Conservation (phyloP, 2,113 vertebrate genomes). For the Carassius carassius region DNA sequence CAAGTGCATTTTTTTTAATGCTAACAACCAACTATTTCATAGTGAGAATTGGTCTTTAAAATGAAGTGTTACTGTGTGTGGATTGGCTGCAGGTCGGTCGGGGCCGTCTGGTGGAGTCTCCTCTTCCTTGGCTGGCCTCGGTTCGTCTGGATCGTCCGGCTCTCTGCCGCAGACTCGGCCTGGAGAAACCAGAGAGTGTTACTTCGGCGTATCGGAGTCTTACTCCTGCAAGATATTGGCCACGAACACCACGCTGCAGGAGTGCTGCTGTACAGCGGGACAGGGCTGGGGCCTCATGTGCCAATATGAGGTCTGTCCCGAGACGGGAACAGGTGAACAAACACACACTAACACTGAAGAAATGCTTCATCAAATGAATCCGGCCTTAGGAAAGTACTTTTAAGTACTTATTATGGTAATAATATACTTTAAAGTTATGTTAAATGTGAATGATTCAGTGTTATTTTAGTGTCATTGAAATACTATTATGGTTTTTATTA, state of each 20-base stretch:
- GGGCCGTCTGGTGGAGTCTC: neutral
- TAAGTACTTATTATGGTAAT: neutral
- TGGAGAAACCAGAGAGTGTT: conserved; percentile 81
- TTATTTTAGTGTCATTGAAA: too few relatives aligned
- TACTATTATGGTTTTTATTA: too few relatives aligned
- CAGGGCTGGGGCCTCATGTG: conserved; percentile 88
- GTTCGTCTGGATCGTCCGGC: neutral
- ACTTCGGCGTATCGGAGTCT: conserved; percentile 76
- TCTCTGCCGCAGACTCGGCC: conserved; percentile 50
- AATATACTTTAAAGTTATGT: too few relatives aligned
- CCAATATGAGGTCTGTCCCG: conserved; percentile 79
- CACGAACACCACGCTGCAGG: conserved; percentile 83
- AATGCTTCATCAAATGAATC: neutral
- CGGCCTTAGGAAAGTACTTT: neutral
- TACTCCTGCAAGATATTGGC: conserved; percentile 82
- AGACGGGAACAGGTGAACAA: conserved; percentile 71
- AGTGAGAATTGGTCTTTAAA: too few relatives aligned
- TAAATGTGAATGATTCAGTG: too few relatives aligned
- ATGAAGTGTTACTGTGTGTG: neutral
- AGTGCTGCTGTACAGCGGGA: conserved; percentile 94
- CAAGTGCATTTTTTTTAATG: too few relatives aligned
- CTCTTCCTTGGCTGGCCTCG: neutral
- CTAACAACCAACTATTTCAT: too few relatives aligned
- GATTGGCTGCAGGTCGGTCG: neutral
- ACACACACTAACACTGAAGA: neutral